Conservation (phyloP, 1,140 invertebrate genomes). For the Arion vulgaris region DNA sequence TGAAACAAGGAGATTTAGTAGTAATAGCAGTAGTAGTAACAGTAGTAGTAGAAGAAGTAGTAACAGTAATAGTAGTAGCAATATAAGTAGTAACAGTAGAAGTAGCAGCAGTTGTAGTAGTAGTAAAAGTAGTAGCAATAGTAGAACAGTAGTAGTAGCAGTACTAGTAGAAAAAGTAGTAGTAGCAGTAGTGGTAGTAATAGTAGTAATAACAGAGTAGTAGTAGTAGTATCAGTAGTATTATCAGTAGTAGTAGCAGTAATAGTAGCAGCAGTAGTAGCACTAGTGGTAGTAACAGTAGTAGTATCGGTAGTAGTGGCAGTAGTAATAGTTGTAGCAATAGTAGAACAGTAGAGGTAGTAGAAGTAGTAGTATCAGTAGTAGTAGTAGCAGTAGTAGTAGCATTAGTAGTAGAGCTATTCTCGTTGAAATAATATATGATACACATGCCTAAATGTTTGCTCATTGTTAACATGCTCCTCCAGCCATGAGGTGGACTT, state of each 20-base stretch:
- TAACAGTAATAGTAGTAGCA: slow-evolving; percentile 12
- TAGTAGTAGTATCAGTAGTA: slow-evolving; percentile 25
- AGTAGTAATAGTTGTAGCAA: too few species aligned
- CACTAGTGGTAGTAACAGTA: too few species aligned
- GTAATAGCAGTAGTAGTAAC: slow-evolving; percentile 8
- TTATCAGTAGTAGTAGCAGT: slow-evolving; percentile 19
- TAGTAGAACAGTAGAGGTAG: too few species aligned
- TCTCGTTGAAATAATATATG: too few species aligned
- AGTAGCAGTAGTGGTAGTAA: slow-evolving; percentile 18
- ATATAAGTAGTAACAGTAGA: neutral
- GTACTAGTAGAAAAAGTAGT: slow-evolving; percentile 3
- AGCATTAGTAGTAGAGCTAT: too few species aligned
- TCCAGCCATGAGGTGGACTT: too few species aligned
- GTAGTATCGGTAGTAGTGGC: neutral
- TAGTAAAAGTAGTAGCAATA: slow-evolving; percentile 13
- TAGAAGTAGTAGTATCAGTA: too few species aligned
- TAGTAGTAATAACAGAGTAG: slow-evolving; percentile 18
- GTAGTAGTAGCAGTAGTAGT: too few species aligned
- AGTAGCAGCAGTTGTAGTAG: slow-evolving; percentile 7
- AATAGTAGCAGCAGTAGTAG: neutral
- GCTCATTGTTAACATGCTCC: too few species aligned
- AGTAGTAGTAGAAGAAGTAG: slow-evolving; percentile 17
- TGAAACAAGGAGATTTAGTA: too few species aligned
- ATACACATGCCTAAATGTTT: too few species aligned
- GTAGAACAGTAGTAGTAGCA: too few species aligned